Evolutionary conservation across 2,797 vertebrate genomes (phyloP).

Genomic region (Cynopterus sphinx): DNA sequence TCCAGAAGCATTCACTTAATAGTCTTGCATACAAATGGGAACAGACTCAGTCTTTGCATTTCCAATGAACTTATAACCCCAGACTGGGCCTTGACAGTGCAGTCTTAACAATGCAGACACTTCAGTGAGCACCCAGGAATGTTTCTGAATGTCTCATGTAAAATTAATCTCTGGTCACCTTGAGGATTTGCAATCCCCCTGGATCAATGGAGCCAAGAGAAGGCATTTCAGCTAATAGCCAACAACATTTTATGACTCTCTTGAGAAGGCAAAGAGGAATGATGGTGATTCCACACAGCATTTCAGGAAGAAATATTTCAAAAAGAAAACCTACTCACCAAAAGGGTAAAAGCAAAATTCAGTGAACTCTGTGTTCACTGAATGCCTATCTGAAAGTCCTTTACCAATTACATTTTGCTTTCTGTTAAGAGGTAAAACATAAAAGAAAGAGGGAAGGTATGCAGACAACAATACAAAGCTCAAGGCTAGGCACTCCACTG

Average conservation of each 20-base stretch:
- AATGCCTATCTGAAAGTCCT: background rate
- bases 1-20: constrained; percentile 28
- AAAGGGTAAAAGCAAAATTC: constrained; percentile 51
- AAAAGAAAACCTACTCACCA: constrained; percentile 20
- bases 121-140: background rate
- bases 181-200: constrained; percentile 34
- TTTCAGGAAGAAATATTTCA: constrained; percentile 43
- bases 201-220: constrained; percentile 58
- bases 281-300: constrained; percentile 36
- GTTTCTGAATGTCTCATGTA: constrained; percentile 22
- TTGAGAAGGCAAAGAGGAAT: constrained; percentile 51
- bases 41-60: constrained; percentile 31
- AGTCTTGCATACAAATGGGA: background rate
- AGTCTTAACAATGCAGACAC: background rate
- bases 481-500: background rate
- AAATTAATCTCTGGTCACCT: constrained; percentile 51
- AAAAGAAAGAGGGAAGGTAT: background rate
- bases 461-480: background rate
- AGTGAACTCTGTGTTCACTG: background rate
- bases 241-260: constrained; percentile 57
- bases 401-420: background rate
- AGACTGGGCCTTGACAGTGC: background rate
- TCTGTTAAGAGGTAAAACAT: constrained; percentile 10
- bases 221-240: constrained; percentile 55
- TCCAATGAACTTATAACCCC: background rate